A percentile compares a stretch with the other conserved stretches of the same genome.
phyloP scores from a whole-genome alignment of 2,888 invertebrate genomes.

The Plusia festucae region DNA sequence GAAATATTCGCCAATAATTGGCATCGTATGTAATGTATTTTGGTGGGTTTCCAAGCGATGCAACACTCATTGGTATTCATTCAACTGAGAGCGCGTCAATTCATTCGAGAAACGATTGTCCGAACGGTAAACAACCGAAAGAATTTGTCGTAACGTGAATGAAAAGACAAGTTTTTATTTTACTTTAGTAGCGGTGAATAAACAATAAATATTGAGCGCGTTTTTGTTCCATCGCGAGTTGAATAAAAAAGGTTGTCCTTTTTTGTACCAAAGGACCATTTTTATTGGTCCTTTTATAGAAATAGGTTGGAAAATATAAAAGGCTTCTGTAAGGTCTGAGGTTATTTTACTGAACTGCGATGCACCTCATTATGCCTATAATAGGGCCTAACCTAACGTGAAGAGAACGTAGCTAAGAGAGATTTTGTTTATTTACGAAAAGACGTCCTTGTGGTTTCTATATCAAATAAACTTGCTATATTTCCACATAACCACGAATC shows the following conservation, averaged over 20 bases:
- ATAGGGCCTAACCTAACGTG: background rate
- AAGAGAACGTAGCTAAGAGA: background rate
- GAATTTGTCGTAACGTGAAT: constrained; percentile 38
- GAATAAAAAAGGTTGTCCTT: background rate
- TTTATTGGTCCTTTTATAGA: background rate
- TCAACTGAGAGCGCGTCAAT: constrained; percentile 25
- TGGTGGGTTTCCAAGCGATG: constrained; percentile 51
- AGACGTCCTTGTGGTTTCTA: too few species aligned
- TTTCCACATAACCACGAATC: too few species aligned
- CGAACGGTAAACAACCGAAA: constrained; percentile 43
- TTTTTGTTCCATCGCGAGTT: constrained; percentile 10
- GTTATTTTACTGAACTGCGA: too few species aligned
- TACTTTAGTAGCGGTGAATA: constrained; percentile 5
- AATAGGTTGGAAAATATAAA: background rate
- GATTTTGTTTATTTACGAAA: background rate
- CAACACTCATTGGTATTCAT: constrained; percentile 48
- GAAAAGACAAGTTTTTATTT: constrained; percentile 17
- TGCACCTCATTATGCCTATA: background rate
- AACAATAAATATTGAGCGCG: constrained; percentile 12
- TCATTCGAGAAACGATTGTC: constrained; percentile 29
- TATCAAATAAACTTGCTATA: too few species aligned
- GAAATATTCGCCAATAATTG: constrained; percentile 40
- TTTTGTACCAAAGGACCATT: background rate
- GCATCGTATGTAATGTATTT: constrained; percentile 43
- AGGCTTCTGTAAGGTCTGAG: background rate